A percentile compares a stretch with the other conserved stretches of the same genome.
phyloP scores from a whole-genome alignment of 92 coral and sea anemone genomes.

The Metridium senile region DNA sequence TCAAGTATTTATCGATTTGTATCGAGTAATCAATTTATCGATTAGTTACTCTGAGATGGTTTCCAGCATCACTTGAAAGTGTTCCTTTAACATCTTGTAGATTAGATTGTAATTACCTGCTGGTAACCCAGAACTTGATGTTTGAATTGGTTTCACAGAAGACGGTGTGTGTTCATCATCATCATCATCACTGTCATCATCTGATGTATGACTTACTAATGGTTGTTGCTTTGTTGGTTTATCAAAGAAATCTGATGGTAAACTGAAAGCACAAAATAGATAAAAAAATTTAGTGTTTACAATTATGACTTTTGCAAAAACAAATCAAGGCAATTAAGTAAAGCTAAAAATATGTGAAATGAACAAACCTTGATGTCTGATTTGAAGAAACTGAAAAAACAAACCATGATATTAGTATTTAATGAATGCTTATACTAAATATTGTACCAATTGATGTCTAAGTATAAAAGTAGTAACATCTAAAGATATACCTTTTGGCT shows the following conservation, averaged over 20 bases:
- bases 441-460: too few relatives aligned
- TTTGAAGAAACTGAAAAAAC: slow-evolving; percentile 16
- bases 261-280: slow-evolving; percentile 20
- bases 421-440: background rate
- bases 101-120: slow-evolving; percentile 70
- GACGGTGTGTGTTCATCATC: background rate
- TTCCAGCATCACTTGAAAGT: too few relatives aligned
- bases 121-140: slow-evolving; percentile 59
- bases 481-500: slow-evolving; percentile 61
- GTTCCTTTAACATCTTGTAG: too few relatives aligned
- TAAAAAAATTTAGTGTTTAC: background rate
- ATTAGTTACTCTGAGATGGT: too few relatives aligned
- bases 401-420: background rate
- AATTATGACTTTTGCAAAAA: background rate
- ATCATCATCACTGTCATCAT: slow-evolving; percentile 27
- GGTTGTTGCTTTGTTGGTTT: slow-evolving; percentile 40
- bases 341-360: too few relatives aligned
- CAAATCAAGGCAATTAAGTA: too few relatives aligned
- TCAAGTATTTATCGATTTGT: too few relatives aligned
- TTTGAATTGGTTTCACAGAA: background rate
- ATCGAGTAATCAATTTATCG: too few relatives aligned
- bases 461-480: background rate
- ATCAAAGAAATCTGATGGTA: slow-evolving; percentile 72
- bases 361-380: slow-evolving; percentile 11
- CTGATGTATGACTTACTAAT: slow-evolving; percentile 28